Percentiles rank a stretch among this genome's conserved stretches.
Evolutionary conservation across 2,113 vertebrate genomes (phyloP).

Genomic region (Xyliphius kryptos): DNA sequence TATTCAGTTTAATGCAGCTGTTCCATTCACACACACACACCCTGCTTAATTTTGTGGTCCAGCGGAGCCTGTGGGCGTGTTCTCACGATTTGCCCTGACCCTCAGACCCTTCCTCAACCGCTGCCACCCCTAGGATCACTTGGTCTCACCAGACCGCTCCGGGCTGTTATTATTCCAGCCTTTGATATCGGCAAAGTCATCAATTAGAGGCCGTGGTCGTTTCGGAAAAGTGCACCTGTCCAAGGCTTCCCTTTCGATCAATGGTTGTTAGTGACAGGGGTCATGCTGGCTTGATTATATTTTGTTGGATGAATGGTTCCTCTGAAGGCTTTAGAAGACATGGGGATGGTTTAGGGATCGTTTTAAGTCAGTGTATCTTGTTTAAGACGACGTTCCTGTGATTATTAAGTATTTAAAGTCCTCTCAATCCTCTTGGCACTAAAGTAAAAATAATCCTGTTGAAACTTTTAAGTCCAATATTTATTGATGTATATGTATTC

Average conservation of each 20-base stretch:
- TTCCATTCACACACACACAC: slow-evolving; percentile 50
- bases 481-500: no score
- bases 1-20: slow-evolving; percentile 68
- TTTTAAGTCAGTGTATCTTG: not conserved
- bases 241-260: slow-evolving; percentile 24
- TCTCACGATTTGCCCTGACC: slow-evolving; percentile 54
- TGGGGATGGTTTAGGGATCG: not conserved
- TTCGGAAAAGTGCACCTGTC: slow-evolving; percentile 51
- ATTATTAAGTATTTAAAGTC: no score
- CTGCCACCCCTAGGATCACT: slow-evolving; percentile 43
- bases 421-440: no score
- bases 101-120: slow-evolving; percentile 43
- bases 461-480: no score
- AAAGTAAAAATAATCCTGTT: no score
- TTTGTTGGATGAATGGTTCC: slow-evolving; percentile 16
- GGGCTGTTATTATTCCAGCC: slow-evolving; percentile 44
- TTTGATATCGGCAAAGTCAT: slow-evolving; percentile 53
- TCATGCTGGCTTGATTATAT: slow-evolving; percentile 29
- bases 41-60: slow-evolving; percentile 51
- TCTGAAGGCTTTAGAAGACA: slow-evolving; percentile 7
- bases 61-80: slow-evolving; percentile 51
- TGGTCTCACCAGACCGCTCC: slow-evolving; percentile 51
- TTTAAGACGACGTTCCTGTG: not conserved
- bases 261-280: slow-evolving; percentile 25
- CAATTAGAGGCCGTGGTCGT: slow-evolving; percentile 48